Conservation (phyloP, 2,797 vertebrate genomes). For the Sarcophilus harrisii region DNA sequence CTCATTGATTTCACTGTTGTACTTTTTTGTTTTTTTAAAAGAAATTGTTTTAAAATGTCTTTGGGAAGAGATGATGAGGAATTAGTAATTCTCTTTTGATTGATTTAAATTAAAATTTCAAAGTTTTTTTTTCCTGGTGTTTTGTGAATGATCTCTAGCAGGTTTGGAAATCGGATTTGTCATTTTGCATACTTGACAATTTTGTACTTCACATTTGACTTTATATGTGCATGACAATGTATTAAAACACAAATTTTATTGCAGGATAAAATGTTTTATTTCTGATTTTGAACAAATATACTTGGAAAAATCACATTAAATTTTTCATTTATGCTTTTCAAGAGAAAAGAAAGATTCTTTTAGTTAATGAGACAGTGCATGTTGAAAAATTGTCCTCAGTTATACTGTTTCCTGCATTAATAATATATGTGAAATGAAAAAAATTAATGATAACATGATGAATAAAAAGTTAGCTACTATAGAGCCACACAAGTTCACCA, state of each 20-base stretch:
- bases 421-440: conserved; percentile 70
- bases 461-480: not conserved
- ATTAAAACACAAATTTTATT: conserved; percentile 87
- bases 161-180: conserved; percentile 84
- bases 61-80: conserved; percentile 59
- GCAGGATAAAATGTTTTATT: conserved; percentile 79
- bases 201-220: conserved; percentile 86
- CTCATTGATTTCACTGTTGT: conserved; percentile 77
- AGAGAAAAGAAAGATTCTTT: conserved; percentile 66
- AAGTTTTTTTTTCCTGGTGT: conserved; percentile 71
- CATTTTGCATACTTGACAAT: conserved; percentile 86
- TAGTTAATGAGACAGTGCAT: conserved; percentile 79
- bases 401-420: conserved; percentile 76
- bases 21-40: conserved; percentile 79
- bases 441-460: not conserved
- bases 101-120: conserved; percentile 77
- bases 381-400: conserved; percentile 79
- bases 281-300: conserved; percentile 80
- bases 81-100: conserved; percentile 80
- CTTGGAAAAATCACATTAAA: conserved; percentile 71
- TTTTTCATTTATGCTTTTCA: conserved; percentile 78
- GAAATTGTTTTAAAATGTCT: conserved; percentile 71
- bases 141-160: conserved; percentile 83
- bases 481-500: not conserved
- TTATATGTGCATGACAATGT: conserved; percentile 85